Percentiles rank a stretch among this genome's conserved stretches.
Evolutionary conservation across 2,888 invertebrate species (phyloP).

Genomic region (Oconnorella tubifera): DNA sequence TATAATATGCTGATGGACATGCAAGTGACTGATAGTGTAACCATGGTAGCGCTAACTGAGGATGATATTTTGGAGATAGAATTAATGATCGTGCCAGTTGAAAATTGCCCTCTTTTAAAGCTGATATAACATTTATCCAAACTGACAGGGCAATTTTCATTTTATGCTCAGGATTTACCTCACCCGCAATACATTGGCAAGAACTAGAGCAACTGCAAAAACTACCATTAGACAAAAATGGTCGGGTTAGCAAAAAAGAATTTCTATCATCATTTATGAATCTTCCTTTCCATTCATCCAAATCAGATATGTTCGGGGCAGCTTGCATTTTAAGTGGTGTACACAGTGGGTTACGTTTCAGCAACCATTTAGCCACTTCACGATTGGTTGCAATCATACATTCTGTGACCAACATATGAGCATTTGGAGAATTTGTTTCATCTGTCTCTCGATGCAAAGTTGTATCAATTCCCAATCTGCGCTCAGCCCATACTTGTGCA

Average conservation of each 20-base stretch:
- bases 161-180: not conserved
- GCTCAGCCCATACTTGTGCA: not conserved
- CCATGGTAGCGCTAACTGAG: slow-evolving; percentile 42
- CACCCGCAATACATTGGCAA: slow-evolving; percentile 1
- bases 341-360: slow-evolving; percentile 36
- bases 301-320: slow-evolving; percentile 31
- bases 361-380: slow-evolving; percentile 42
- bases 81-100: slow-evolving; percentile 40
- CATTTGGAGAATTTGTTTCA: slow-evolving; percentile 33
- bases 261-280: slow-evolving; percentile 11
- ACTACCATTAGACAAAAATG: not conserved
- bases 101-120: slow-evolving; percentile 32
- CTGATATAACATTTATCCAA: not conserved
- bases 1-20: slow-evolving; percentile 37
- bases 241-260: slow-evolving; percentile 1
- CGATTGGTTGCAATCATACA: slow-evolving; percentile 43
- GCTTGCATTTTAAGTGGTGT: slow-evolving; percentile 43
- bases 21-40: slow-evolving; percentile 36
- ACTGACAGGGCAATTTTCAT: slow-evolving; percentile 4
- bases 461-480: not conserved
- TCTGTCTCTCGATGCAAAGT: not conserved
- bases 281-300: slow-evolving; percentile 20
- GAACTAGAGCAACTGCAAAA: slow-evolving; percentile 1
- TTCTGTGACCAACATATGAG: slow-evolving; percentile 45
- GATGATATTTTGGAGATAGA: slow-evolving; percentile 42